Base-by-base conservation (phyloP, 2,797 vertebrate species). In the Poeciliopsis presidionis region DNA sequence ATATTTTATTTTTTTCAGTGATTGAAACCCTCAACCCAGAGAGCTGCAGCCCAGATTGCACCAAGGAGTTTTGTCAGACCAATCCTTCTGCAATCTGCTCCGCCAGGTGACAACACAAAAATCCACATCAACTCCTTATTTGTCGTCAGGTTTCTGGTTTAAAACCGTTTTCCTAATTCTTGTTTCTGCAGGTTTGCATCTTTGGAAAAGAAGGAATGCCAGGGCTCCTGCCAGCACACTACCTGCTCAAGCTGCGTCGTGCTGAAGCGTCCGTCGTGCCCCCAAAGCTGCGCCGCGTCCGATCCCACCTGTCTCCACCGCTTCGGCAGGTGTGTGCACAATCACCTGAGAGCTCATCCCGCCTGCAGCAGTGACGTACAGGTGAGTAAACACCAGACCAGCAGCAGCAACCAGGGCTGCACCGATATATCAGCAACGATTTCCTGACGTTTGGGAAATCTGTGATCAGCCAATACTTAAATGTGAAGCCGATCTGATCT, bases 181-280 rank as follows among this genome's bases (percentile, higher is more conserved):
- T 79, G 5, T 63, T 63, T 70, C 6, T 78, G 71, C 59, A 96
- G 95, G 70, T 87, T 46, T 14, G 93, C 91, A 39, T 92, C 90
- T 57, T 72, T 94, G 84, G 86, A 94, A 73, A 90, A 82, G 69
- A 86, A 74, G 9, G 69, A 73, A 0, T 95, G 95, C 78, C 94
- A 92, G 75, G 94, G 92, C 65, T 89, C 92, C 74, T 96, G 94
- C 83, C 94, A 94, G 79, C 95, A 95, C 91, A 95, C 94, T 14
- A 93, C 94, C 81, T 96, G 95, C 73, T 93, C 90, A 22, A 91
- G 93, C 91, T 95, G 95, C 72, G 70, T 95, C 80, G 77, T 94
- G 47, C 87, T 96, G 33, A 89, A 25, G 36, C 84, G 84, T 22
- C 93, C 94, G 0, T 39, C 88, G 0, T 95, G 95, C 87, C 75